Percentiles rank a stretch among this genome's conserved stretches.
Evolutionary conservation across 92 coral and sea anemone genomes (phyloP).

Genomic region (Meandrina meandrites): DNA sequence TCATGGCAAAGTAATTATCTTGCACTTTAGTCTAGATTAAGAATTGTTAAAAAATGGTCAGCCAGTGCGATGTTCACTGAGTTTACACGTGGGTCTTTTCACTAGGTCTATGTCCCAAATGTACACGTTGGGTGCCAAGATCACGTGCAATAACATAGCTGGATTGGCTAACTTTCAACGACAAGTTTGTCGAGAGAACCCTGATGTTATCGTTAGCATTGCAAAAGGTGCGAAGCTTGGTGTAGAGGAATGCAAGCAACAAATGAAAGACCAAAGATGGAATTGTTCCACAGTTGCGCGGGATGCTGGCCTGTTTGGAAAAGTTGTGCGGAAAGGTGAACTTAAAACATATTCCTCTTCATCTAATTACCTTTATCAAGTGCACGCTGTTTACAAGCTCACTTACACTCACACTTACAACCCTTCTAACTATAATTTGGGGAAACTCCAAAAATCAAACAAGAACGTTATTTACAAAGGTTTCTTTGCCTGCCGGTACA

Average conservation of each 20-base stretch:
- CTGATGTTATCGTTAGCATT: conserved; percentile 91
- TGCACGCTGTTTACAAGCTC: background rate
- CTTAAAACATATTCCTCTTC: background rate
- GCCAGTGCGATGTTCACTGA: background rate
- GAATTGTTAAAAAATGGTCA: background rate
- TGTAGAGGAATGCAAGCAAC: conserved; percentile 83
- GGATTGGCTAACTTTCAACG: conserved; percentile 81
- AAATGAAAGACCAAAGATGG: conserved; percentile 87
- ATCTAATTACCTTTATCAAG: background rate
- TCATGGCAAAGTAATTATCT: background rate
- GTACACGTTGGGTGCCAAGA: conserved; percentile 79
- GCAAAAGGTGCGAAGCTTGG: conserved; percentile 94
- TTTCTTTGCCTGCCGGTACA: background rate
- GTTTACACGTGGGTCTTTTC: background rate
- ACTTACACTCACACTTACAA: background rate
- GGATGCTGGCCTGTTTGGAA: conserved; percentile 88
- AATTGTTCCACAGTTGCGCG: conserved; percentile 88
- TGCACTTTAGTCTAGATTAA: background rate
- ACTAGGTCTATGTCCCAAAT: conserved; percentile 93
- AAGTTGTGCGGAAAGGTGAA: conserved; percentile 86
- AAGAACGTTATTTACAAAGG: background rate
- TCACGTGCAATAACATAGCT: conserved; percentile 84
- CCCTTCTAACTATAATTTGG: background rate
- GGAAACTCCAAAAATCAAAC: background rate
- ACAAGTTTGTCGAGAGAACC: conserved; percentile 85